Conservation (phyloP, 2,797 vertebrate genomes). For the Paramormyrops hopkinsi region DNA sequence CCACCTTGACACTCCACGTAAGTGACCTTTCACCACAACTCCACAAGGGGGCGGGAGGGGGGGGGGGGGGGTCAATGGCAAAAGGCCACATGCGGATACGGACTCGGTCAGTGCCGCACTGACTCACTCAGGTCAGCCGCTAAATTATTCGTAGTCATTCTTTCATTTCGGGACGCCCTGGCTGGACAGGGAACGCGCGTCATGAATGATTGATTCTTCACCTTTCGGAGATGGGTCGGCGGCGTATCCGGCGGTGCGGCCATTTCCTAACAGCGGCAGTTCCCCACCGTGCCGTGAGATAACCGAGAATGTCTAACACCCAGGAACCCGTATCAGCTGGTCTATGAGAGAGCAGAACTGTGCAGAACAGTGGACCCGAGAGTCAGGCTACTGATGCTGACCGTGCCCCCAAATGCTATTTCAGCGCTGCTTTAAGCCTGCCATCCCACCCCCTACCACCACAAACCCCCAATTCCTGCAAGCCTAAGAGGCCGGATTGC, state of each 20-base stretch:
- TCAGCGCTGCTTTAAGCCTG: constrained; percentile 48
- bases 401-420: constrained; percentile 44
- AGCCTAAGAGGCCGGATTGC: constrained; percentile 65
- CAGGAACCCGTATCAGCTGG: constrained; percentile 37
- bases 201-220: constrained; percentile 26
- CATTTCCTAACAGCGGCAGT: not conserved
- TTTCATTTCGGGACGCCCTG: constrained; percentile 5
- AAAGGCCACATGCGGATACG: not conserved
- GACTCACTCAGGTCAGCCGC: constrained; percentile 12
- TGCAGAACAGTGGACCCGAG: constrained; percentile 26
- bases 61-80: not conserved
- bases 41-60: not conserved
- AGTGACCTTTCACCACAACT: not conserved
- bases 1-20: not conserved
- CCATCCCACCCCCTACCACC: constrained; percentile 39
- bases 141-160: constrained; percentile 22
- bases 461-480: constrained; percentile 37
- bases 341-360: constrained; percentile 28
- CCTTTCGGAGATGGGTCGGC: constrained; percentile 23
- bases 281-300: not conserved
- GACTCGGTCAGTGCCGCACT: not conserved
- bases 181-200: not conserved
- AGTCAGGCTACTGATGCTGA: constrained; percentile 36
- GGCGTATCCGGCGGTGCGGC: not conserved
- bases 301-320: not conserved